These are phyloP conservation scores for Barypeithes pellucidus DNA, from an alignment of 2,888 invertebrate species.

Conservation along the genomic window DNA sequence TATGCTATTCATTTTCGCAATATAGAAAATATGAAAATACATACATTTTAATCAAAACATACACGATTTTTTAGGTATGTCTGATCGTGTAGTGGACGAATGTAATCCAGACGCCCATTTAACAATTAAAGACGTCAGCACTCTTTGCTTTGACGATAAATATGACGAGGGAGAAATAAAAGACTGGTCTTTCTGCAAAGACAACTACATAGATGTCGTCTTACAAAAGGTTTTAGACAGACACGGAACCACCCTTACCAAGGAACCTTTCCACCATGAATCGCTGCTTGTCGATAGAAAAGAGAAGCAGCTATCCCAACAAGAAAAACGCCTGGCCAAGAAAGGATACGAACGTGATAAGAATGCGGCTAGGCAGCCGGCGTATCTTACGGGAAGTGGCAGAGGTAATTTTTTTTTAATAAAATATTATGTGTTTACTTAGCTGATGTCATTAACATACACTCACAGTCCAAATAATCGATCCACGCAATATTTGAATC, in stretches of 20 bases:
- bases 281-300: slow-evolving; percentile 94
- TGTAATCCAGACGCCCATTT: slow-evolving; percentile 96
- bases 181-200: slow-evolving; percentile 81
- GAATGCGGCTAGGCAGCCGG: slow-evolving; percentile 76
- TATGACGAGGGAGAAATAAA: slow-evolving; percentile 87
- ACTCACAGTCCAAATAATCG: no score
- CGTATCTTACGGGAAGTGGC: slow-evolving; percentile 62
- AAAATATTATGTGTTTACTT: no score
- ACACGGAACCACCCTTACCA: slow-evolving; percentile 78
- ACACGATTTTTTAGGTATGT: slow-evolving; percentile 83
- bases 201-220: slow-evolving; percentile 86
- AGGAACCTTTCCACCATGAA: slow-evolving; percentile 96
- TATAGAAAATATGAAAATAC: no score
- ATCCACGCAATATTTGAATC: no score
- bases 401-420: slow-evolving; percentile 55
- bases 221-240: slow-evolving; percentile 82
- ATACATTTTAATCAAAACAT: no score
- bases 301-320: slow-evolving; percentile 93
- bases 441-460: no score
- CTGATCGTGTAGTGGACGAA: slow-evolving; percentile 98
- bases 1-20: no score
- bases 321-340: slow-evolving; percentile 94
- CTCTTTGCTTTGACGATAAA: slow-evolving; percentile 92
- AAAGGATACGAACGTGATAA: slow-evolving; percentile 96
- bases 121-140: slow-evolving; percentile 91